These are phyloP conservation scores for Phenacoccus solenopsis DNA, from an alignment of 1,140 invertebrate genomes.

Conservation along the genomic window DNA sequence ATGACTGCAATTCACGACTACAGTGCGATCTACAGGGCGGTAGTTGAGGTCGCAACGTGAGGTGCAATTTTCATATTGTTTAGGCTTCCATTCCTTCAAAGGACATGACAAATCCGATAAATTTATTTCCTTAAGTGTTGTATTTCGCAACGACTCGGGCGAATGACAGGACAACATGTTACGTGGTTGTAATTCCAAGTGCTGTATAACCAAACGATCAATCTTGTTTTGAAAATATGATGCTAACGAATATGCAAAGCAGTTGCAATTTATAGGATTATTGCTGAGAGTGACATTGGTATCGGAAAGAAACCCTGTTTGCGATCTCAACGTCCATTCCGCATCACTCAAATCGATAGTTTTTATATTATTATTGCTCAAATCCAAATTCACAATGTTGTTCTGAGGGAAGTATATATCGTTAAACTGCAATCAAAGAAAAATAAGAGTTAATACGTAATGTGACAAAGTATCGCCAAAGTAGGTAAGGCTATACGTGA, in stretches of 20 bases:
- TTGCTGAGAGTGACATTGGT: neutral
- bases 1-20: neutral
- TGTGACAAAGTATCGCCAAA: no score
- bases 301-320: no score
- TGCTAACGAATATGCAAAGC: neutral
- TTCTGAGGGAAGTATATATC: no score
- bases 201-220: neutral
- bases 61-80: neutral
- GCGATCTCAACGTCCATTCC: no score
- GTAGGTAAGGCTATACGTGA: no score
- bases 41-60: neutral
- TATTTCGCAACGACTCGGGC: neutral
- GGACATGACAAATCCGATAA: neutral
- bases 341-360: no score
- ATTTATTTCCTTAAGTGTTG: neutral
- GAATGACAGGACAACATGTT: neutral
- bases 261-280: neutral
- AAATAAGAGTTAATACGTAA: no score
- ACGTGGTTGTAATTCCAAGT: neutral
- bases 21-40: neutral
- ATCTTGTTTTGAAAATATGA: neutral
- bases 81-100: neutral
- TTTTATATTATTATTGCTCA: no score
- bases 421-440: no score
- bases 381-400: no score